Evolutionary conservation across 2,888 invertebrate genomes (phyloP), one percentile per base, ranked within the genome.

Genomic region (Cataglyphis albicans): DNA sequence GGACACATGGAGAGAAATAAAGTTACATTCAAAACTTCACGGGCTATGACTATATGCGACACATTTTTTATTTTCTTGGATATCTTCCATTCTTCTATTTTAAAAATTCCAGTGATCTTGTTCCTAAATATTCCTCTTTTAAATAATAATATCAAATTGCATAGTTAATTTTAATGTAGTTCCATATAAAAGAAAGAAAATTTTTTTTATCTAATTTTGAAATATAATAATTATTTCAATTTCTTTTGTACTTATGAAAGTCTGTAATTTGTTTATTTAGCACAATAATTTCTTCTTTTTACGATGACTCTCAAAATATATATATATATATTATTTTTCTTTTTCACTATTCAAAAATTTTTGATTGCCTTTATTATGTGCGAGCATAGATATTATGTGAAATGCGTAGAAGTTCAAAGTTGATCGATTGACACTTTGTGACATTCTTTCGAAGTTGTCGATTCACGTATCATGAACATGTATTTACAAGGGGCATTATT

Each of bases 381-480:
- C 55, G 70, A 21, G 3, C 7, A 59, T 25, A n/a, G 5, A 7
- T 67, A 29, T 18, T 35, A 35, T 1, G 38, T 18, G 32, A 52
- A 35, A 55, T 38, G 67, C 55, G 32, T 59, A 21, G 32, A 29
- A 25, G 25, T 25, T 59, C 32, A 29, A 41, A 3, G 10, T 15
- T 18, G 18, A 18, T 12, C 41, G 18, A 25, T 55, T 12, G 67
- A 4, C 64, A 29, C 12, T n/a, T 5, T 29, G 44, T 55, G 35
- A 76, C 59, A 70, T 59, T 72, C 21, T 32, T 44, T 1, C 32
- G 82, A 91, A 91, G 83, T 85, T 87, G 90, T 63, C 89, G 87
- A 91, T 85, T 92, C 92, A 92, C 81, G 68, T 44, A 21, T 21
- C 41, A 87, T 92, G 81, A 92, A 91, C 92, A 44, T 44, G 44